A percentile compares a stretch with the other conserved stretches of the same genome.
Evolutionary conservation across 2,113 vertebrate genomes (phyloP).

Genomic region (Semnornis frantzii): DNA sequence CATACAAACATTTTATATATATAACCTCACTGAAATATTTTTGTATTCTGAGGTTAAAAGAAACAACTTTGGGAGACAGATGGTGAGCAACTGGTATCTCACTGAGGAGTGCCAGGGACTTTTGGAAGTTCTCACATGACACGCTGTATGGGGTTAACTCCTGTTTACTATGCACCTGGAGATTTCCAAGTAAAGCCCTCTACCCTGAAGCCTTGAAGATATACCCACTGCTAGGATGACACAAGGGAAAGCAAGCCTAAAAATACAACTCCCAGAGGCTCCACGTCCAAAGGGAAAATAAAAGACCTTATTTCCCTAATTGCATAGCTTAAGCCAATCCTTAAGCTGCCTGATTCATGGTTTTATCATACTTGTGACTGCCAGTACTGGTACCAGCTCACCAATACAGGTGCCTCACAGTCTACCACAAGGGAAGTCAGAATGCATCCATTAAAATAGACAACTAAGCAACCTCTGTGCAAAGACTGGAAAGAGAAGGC

Average conservation of each 20-base stretch:
- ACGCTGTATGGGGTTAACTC: not conserved
- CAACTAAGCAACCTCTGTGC: not conserved
- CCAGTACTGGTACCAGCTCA: not conserved
- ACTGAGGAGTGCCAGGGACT: not conserved
- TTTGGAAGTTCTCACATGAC: not conserved
- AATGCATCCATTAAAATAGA: not conserved
- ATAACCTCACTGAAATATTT: constrained; percentile 7
- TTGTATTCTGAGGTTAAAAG: constrained; percentile 20
- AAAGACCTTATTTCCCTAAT: not conserved
- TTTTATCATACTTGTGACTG: constrained; percentile 20
- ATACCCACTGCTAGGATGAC: accelerated
- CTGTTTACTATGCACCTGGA: not conserved
- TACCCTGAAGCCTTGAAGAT: not conserved
- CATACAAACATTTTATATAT: not conserved
- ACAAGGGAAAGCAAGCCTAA: not conserved
- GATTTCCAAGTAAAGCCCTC: not conserved
- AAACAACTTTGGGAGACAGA: not conserved
- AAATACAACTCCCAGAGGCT: not conserved
- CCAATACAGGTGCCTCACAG: constrained; percentile 12
- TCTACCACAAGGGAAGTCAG: not conserved
- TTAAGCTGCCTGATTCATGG: not conserved
- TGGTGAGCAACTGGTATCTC: constrained; percentile 24
- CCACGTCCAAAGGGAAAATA: constrained; percentile 1
- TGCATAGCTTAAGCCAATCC: not conserved
- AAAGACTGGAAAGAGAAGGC: accelerated